phyloP scores from a whole-genome alignment of 2,113 vertebrate species.

The Plecturocebus donacophilus region DNA sequence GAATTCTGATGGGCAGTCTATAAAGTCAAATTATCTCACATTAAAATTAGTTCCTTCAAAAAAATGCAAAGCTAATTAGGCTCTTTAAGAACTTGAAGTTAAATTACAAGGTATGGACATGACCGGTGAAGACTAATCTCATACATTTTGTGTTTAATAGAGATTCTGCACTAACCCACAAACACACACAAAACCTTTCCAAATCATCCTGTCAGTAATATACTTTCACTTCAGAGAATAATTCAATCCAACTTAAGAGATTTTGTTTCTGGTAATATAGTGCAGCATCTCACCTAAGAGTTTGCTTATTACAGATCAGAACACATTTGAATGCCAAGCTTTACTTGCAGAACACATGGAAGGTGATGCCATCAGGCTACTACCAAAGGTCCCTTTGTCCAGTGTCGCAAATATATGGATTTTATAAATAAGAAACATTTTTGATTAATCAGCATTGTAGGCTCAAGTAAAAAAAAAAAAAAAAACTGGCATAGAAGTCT shows the following conservation, averaged over 20 bases:
- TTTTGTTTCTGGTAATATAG: background rate
- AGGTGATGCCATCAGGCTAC: background rate
- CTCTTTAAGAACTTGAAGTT: background rate
- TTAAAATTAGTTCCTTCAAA: background rate
- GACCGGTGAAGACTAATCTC: background rate
- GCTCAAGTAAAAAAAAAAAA: constrained; percentile 1
- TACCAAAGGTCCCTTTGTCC: background rate
- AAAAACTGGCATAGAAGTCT: background rate
- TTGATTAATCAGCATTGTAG: constrained; percentile 1
- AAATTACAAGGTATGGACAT: background rate
- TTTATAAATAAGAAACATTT: constrained; percentile 50
- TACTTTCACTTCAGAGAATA: background rate
- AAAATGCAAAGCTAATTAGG: background rate
- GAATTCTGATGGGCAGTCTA: background rate
- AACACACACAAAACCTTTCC: background rate
- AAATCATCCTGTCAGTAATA: background rate
- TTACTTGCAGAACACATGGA: background rate
- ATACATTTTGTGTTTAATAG: background rate
- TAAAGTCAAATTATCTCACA: background rate
- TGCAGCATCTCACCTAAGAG: background rate
- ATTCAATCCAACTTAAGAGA: background rate
- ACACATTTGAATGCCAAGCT: background rate
- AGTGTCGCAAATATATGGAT: background rate
- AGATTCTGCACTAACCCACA: background rate
- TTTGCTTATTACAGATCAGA: background rate